Conservation (phyloP, 1,140 invertebrate genomes). For the Venturia canescens region DNA sequence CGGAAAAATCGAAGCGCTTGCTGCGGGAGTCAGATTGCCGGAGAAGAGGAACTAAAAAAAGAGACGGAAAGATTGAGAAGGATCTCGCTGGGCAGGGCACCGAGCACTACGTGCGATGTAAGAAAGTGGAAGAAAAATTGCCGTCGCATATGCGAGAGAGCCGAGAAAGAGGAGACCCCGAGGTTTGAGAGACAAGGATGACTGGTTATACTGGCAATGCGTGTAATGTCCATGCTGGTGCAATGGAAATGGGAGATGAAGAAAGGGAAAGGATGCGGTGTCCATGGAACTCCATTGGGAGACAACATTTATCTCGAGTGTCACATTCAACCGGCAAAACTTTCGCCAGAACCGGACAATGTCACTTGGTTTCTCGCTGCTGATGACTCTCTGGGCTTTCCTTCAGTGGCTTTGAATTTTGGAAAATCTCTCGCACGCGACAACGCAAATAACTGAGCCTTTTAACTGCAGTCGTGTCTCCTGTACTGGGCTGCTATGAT, state of each 20-base stretch:
- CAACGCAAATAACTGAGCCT: conserved; percentile 45
- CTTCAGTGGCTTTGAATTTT: not conserved
- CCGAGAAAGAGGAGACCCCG: not conserved
- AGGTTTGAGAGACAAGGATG: not conserved
- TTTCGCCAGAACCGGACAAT: conserved; percentile 62
- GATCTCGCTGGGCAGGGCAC: not conserved
- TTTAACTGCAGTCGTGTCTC: not conserved
- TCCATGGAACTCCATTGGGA: conserved; percentile 54
- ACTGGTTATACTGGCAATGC: conserved; percentile 17
- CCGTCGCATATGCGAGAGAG: not conserved
- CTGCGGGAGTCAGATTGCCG: not conserved
- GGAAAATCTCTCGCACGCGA: conserved; percentile 51
- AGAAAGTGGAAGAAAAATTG: conserved; percentile 29
- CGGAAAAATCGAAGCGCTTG: conserved; percentile 17
- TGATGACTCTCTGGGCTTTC: not conserved
- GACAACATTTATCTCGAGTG: conserved; percentile 68
- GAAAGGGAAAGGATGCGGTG: conserved; percentile 43
- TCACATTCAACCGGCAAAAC: conserved; percentile 60
- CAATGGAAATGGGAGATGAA: conserved; percentile 8
- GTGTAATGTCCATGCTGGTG: not conserved
- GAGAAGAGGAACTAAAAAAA: conserved; percentile 12
- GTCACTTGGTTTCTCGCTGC: conserved; percentile 55
- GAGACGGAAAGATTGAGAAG: not conserved
- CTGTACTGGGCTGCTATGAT: conserved; percentile 43
- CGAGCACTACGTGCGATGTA: not conserved